These are phyloP conservation scores for Plutomurus gul DNA, from an alignment of 1,140 invertebrate genomes.

Conservation along the genomic window DNA sequence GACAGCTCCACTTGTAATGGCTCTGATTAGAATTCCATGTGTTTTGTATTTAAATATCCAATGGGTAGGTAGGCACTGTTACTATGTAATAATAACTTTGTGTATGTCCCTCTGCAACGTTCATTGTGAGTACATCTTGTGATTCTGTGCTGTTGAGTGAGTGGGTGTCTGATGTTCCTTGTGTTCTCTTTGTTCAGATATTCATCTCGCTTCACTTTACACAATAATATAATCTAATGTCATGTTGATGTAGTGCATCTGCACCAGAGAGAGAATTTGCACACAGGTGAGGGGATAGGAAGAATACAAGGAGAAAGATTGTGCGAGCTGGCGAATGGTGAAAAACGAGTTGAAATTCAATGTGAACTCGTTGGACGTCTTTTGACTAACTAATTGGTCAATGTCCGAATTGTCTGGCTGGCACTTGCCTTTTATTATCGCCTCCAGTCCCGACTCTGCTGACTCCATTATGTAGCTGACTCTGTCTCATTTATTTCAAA, in stretches of 20 bases:
- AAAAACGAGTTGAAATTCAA: conserved; percentile 16
- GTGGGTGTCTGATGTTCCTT: no score
- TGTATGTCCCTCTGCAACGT: no score
- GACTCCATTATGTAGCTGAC: neutral
- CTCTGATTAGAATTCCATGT: conserved; percentile 2
- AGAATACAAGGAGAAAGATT: neutral
- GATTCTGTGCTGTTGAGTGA: no score
- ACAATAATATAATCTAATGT: no score
- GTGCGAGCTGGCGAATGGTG: neutral
- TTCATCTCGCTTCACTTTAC: no score
- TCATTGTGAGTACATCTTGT: no score
- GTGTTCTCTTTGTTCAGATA: no score
- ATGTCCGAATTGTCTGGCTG: conserved; percentile 35
- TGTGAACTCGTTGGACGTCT: conserved; percentile 28
- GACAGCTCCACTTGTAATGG: conserved; percentile 25
- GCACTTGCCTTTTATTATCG: conserved; percentile 35
- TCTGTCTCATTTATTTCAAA: neutral
- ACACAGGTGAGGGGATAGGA: no score
- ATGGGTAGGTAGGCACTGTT: neutral
- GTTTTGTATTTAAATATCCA: neutral
- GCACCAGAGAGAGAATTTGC: neutral
- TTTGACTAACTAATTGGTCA: conserved; percentile 35
- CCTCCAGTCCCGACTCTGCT: conserved; percentile 1
- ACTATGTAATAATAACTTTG: neutral
- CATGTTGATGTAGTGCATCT: no score